Evolutionary conservation across 2,797 vertebrate genomes (phyloP).

Genomic region (Trichosurus vulpecula): DNA sequence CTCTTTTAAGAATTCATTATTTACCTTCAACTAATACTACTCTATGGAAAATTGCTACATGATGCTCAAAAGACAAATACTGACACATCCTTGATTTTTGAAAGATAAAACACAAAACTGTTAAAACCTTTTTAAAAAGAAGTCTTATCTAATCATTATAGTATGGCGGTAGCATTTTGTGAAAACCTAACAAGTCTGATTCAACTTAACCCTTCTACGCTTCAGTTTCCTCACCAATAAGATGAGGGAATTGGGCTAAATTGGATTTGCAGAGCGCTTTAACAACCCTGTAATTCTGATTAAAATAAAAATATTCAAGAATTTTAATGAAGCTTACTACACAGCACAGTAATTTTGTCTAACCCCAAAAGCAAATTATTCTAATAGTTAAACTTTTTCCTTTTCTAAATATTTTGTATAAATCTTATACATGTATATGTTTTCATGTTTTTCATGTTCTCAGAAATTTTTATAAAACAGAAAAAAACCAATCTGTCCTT

Average conservation of each 20-base stretch:
- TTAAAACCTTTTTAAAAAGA: neutral
- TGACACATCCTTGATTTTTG: neutral
- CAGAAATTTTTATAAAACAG: conserved; percentile 3
- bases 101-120: neutral
- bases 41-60: neutral
- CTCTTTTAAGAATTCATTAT: neutral
- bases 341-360: conserved; percentile 12
- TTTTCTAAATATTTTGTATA: neutral
- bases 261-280: neutral
- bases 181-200: neutral
- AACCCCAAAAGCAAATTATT: conserved; percentile 47
- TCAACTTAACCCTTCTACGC: neutral
- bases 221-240: neutral
- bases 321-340: conserved; percentile 19
- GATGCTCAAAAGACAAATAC: neutral
- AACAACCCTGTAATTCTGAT: neutral
- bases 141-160: neutral
- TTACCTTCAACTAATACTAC: neutral
- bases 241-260: neutral
- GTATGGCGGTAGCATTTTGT: neutral
- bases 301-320: conserved; percentile 28
- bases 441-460: neutral
- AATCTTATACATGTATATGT: neutral
- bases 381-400: neutral
- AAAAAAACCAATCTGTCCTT: conserved; percentile 36